These are phyloP conservation scores for Uropetala carovei DNA, from an alignment of 2,888 invertebrate genomes.

Conservation along the genomic window DNA sequence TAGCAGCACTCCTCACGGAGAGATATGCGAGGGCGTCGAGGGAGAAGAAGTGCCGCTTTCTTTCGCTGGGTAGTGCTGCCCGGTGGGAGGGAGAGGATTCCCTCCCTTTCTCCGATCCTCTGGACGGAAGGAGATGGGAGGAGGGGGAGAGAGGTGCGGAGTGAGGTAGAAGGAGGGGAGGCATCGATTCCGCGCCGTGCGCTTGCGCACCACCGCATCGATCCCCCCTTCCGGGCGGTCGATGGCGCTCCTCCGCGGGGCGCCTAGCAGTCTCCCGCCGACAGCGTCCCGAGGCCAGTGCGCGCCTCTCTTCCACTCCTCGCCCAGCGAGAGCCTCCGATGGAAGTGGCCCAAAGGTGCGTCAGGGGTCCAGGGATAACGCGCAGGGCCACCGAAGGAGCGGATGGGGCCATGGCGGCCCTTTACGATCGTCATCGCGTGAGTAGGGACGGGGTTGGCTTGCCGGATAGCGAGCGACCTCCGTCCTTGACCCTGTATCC, in stretches of 20 bases:
- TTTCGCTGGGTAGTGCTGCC: neutral
- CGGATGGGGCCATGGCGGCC: slow-evolving; percentile 59
- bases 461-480: neutral
- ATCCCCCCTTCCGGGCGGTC: slow-evolving; percentile 44
- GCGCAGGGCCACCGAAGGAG: slow-evolving; percentile 53
- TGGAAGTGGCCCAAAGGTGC: slow-evolving; percentile 60
- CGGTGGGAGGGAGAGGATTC: neutral
- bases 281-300: neutral
- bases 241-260: slow-evolving; percentile 60
- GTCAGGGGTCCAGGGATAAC: slow-evolving; percentile 39
- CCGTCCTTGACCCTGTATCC: slow-evolving; percentile 7
- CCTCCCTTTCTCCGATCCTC: no score
- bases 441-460: neutral
- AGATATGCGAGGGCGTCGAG: neutral
- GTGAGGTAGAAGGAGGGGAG: neutral
- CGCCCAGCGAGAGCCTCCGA: slow-evolving; percentile 2
- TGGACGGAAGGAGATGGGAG: neutral
- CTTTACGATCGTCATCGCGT: slow-evolving; percentile 56
- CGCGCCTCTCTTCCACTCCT: neutral
- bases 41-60: neutral
- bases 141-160: neutral
- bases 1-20: neutral
- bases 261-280: slow-evolving; percentile 61
- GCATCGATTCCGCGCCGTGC: slow-evolving; percentile 38
- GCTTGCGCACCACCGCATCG: slow-evolving; percentile 49